A percentile compares a stretch with the other conserved stretches of the same genome.
Evolutionary conservation across 2,888 invertebrate genomes (phyloP).

Genomic region (Limnephilus rhombicus): DNA sequence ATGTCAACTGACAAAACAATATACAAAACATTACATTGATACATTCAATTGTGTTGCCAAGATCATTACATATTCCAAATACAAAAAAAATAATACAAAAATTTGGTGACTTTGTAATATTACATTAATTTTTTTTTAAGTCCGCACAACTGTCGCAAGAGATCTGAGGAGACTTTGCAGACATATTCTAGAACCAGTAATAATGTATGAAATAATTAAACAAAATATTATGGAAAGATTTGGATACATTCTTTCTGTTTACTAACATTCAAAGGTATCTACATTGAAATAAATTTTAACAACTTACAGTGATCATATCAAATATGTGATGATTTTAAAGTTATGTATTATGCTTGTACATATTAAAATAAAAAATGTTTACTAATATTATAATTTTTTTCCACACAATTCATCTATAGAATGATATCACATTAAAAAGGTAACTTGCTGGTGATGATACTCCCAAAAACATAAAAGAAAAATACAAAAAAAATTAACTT

Average conservation of each 20-base stretch:
- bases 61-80: not conserved
- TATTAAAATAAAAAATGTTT: not conserved
- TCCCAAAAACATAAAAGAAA: not conserved
- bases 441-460: not conserved
- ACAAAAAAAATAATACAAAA: not conserved
- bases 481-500: not conserved
- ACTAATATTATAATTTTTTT: not conserved
- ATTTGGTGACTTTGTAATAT: not conserved
- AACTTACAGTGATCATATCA: not conserved
- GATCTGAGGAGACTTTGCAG: not conserved
- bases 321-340: not conserved
- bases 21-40: not conserved
- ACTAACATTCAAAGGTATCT: not conserved
- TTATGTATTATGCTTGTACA: not conserved
- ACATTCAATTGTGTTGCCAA: not conserved
- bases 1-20: not conserved
- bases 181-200: not conserved
- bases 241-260: not conserved
- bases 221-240: not conserved
- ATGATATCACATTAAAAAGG: constrained; percentile 1
- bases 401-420: not conserved
- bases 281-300: not conserved
- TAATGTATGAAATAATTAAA: not conserved
- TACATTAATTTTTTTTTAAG: not conserved
- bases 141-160: not conserved